phyloP scores from a whole-genome alignment of 2,888 invertebrate species.

The Allolobophora icterica region DNA sequence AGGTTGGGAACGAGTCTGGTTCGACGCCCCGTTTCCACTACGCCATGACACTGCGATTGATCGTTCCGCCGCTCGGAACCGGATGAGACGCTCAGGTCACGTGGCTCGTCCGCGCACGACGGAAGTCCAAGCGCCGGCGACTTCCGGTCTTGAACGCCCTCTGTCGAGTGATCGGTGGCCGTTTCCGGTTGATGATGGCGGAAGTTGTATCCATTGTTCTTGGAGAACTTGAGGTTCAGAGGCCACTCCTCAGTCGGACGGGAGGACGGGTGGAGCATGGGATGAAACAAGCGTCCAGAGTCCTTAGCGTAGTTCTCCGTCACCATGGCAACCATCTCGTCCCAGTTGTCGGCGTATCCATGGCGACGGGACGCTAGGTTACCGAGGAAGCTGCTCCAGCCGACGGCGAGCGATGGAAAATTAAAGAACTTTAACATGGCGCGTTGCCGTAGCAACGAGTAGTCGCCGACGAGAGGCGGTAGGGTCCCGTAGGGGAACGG shows the following conservation, averaged over 20 bases:
- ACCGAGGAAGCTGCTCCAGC: background rate
- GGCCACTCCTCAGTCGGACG: background rate
- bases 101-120: background rate
- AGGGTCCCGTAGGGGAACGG: background rate
- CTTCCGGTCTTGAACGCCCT: background rate
- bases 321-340: background rate
- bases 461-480: background rate
- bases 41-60: background rate
- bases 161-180: background rate
- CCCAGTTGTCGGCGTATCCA: slow-evolving; percentile 13
- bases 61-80: background rate
- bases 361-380: background rate
- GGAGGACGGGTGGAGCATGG: background rate
- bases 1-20: background rate
- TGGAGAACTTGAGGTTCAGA: background rate
- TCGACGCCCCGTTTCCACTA: background rate
- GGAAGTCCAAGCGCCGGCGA: background rate
- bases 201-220: background rate
- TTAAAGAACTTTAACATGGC: background rate
- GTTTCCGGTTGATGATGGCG: background rate
- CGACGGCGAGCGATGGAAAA: background rate
- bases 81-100: background rate
- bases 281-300: background rate
- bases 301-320: background rate
- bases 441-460: background rate